Evolutionary conservation across 2,888 invertebrate species (phyloP).

Genomic region (Ormia ochracea): DNA sequence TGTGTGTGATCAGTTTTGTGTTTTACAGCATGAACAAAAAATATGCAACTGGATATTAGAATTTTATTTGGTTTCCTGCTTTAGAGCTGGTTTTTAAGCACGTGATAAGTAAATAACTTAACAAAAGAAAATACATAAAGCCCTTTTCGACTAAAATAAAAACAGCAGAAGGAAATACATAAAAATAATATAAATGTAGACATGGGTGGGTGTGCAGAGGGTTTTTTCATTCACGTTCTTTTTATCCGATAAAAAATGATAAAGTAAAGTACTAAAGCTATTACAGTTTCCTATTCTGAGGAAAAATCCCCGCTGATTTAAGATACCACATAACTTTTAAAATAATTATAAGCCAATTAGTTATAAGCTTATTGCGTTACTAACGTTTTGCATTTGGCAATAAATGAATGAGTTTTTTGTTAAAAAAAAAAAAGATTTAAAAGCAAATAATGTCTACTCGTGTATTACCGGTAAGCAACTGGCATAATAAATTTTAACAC

Average conservation of each 20-base stretch:
- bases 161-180: neutral
- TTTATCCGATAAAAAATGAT: no score
- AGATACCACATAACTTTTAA: neutral
- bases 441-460: conserved; percentile 49
- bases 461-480: no score
- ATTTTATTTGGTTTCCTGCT: conserved; percentile 47
- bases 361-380: neutral
- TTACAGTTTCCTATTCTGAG: neutral
- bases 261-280: neutral
- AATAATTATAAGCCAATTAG: neutral
- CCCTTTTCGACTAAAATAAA: conserved; percentile 17
- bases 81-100: conserved; percentile 43
- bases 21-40: no score
- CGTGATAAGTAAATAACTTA: conserved; percentile 45
- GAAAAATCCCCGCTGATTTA: neutral
- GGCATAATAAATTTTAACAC: conserved; percentile 48
- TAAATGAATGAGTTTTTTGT: neutral
- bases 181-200: neutral
- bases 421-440: neutral
- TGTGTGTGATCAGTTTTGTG: no score
- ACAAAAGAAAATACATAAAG: neutral
- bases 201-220: conserved; percentile 41
- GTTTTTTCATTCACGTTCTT: no score
- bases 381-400: neutral
- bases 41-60: conserved; percentile 37